Base-by-base conservation (phyloP, 2,888 invertebrate genomes). In the Drosophila algonquin region DNA sequence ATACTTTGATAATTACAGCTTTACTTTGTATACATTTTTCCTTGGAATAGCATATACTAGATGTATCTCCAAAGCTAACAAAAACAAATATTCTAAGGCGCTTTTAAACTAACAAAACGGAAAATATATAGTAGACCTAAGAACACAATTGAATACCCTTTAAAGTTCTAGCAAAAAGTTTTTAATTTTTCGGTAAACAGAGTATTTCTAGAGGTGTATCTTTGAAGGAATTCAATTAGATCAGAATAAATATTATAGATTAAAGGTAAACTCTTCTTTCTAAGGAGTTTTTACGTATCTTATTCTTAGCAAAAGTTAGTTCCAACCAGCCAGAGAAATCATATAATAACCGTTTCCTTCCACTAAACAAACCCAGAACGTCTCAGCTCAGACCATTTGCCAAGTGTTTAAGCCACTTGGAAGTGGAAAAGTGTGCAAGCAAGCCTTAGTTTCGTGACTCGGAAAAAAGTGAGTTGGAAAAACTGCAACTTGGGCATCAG, bases 401-500 rank as follows among this genome's bases (percentile, higher is more conserved):
- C 35, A 40, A 40, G 35, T 6, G 14, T 14, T 0, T 12, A 40
- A 40, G 27, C 14, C 40, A 40, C 40, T 40, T 40, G 21, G 21
- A 6, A 14, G 6, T 59, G 50, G 44, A 63, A 61, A 63, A 60
- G 27, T 57, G 79, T 40, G 14, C 40, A 6, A 40, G 40, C 40
- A 14, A 40, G 40, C 40, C 40, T 40, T 40, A 14, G 40, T 61
- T 71, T 81, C 76, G 68, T 87, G 82, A 82, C 84, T 83, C 63
- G 74, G 52, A 16, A 50, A 64, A 72, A 46, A 40, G 21, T 54
- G 48, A 35, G 32, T 44, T 56, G 44, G 44, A 68, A 77, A 75
- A 73, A 75, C 48, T 78, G 84, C 81, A 86, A 76, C 58, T 54
- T 67, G 77, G 68, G 60, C 73, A 54, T 45, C 58, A 71, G 63